Base-by-base conservation (phyloP, 37 sponge, comb jelly and placozoan species). In the Spongilla lacustris region DNA sequence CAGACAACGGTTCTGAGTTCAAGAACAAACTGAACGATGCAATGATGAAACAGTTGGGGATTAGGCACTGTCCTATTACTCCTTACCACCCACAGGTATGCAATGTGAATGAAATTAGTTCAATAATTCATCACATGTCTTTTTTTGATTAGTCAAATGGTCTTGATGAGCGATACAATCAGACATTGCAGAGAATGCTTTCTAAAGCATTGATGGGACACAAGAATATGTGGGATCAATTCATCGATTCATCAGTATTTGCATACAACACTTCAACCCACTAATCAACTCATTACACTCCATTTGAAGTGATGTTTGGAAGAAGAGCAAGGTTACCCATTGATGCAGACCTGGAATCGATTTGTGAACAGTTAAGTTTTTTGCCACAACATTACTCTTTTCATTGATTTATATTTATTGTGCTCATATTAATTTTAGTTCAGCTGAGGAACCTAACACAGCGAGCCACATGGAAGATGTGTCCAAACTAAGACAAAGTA, bases 1-100 rank as follows among this genome's bases (percentile, higher is more conserved):
- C 58, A 58, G 58, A 58, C 58, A 58, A 58, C 58, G 58, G 58
- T 58, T 58, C 58, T 58, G 58, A 58, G 58, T 58, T 58, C 58
- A 58, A 58, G 58, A 58, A 58, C 58, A 58, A 58, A 58, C 58
- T 58, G 58, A 58, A 58, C 58, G 58, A 58, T 58, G 58, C 58
- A 58, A 58, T 58, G 58, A 58, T 58, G 58, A 58, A 58, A 58
- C 58, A 58, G 58, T 58, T 58, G 58, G 58, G 58, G 58, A 58
- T 58, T 58, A 58, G 58, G 58, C 58, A 58, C 58, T 58, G 58
- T 58, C 58, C 11, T 58, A 58, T 58, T 58, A 58, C 41, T 41
- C 41, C 3, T 41, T 41, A 41, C 41, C 41, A 41, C 41, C 41
- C 58, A 58, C 58, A 58, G 58, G 58, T 17, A 58, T 58, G 58